Evolutionary conservation across 2,797 vertebrate genomes (phyloP), one percentile per base, ranked within the genome.

Genomic region (Poecile montanus): DNA sequence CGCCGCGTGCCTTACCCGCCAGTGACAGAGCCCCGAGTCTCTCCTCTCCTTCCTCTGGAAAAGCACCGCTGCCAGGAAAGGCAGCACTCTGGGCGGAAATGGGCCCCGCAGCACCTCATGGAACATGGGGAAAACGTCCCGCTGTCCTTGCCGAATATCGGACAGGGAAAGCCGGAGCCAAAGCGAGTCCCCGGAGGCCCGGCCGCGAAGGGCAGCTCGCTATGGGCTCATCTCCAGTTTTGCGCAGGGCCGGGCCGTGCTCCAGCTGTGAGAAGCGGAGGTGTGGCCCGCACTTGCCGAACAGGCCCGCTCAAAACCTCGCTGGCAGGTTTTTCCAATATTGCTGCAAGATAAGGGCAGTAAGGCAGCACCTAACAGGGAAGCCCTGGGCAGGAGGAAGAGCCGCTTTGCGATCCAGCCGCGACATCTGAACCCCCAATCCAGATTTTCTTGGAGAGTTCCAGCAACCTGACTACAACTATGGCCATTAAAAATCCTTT

Each of bases 31-130:
- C 10, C 89, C 96, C 1, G 84, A 73, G n/a, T 85, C 92, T 13
- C 67, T 96, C 88, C 95, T 97, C 66, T 98, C 96, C 91, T 70
- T 97, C 88, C 88, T 94, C 9, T 96, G 96, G 91, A 97, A 95
- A 4, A 97, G 93, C 62, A 96, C 89, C 0, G 96, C 96, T 21
- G 97, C 96, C 89, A 96, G 45, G 5, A 97, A 77, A n/a, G 97
- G 96, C 80, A 97, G 87, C 34, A 44, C 85, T n/a, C 80, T 57
- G 77, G 79, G 47, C 32, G 96, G 76, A 15, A 97, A 32, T 0
- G 75, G 88, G 71, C 36, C 54, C 44, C 95, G 83, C 57, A 97
- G 85, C 80, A 95, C 74, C 26, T 93, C 94, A 16, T 71, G 91
- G 73, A 97, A 94, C 97, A 97, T 97, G 65, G 56, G 42, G 5